phyloP scores from a whole-genome alignment of 2,797 vertebrate species.

The Columba guinea region DNA sequence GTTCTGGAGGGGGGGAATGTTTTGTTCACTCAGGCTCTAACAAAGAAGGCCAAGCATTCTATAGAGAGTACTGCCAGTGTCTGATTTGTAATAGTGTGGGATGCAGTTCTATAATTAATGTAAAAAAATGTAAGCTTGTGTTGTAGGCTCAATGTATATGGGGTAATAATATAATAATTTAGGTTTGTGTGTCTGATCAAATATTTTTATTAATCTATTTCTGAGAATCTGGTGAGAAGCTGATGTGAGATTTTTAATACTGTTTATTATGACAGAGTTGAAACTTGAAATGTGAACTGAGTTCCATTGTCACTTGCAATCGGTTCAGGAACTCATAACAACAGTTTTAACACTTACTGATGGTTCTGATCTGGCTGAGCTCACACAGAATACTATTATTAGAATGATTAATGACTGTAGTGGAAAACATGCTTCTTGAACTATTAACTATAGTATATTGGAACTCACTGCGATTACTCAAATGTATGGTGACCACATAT shows the following conservation, averaged over 20 bases:
- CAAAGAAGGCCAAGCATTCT: background rate
- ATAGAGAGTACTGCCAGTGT: background rate
- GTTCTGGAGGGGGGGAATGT: background rate
- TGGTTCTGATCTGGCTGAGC: background rate
- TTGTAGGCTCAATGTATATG: background rate
- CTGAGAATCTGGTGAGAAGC: background rate
- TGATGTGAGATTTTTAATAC: background rate
- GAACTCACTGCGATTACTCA: background rate
- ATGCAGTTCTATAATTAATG: background rate
- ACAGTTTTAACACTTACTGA: background rate
- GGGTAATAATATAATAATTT: background rate
- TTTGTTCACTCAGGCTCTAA: background rate
- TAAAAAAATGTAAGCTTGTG: background rate
- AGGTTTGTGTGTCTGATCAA: background rate
- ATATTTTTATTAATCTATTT: background rate
- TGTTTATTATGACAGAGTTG: background rate
- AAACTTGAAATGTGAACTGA: background rate
- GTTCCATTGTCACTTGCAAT: background rate
- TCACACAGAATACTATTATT: background rate
- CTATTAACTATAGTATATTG: background rate
- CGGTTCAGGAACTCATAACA: background rate
- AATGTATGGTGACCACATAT: background rate
- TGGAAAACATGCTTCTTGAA: background rate
- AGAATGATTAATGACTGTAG: background rate
- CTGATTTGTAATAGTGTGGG: background rate